Percentiles rank a stretch among this genome's conserved stretches.
phyloP scores from a whole-genome alignment of 2,888 invertebrate species.

The Pycnomerus fuliginosus region DNA sequence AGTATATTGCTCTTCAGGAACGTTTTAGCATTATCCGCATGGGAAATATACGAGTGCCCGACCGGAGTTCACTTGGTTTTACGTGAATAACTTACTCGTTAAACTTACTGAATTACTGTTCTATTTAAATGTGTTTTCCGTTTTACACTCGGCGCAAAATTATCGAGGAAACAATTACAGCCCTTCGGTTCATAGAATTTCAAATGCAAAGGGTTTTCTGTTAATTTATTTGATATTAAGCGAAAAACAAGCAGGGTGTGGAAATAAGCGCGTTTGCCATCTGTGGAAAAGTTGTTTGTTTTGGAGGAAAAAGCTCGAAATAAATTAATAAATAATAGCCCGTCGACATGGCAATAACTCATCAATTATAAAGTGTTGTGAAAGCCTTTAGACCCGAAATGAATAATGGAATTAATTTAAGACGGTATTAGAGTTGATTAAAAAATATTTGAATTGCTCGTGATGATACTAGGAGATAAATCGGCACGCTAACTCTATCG shows the following conservation, averaged over 20 bases:
- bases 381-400: background rate
- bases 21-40: constrained; percentile 25
- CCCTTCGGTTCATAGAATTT: constrained; percentile 2
- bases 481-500: constrained; percentile 7
- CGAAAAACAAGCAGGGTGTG: no score
- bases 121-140: background rate
- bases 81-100: constrained; percentile 15
- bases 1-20: constrained; percentile 22
- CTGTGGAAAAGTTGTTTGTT: background rate
- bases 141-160: background rate
- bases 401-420: constrained; percentile 13
- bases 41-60: constrained; percentile 22
- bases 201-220: no score
- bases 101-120: constrained; percentile 15
- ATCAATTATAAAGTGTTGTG: no score
- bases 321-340: background rate
- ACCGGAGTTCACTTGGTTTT: constrained; percentile 6
- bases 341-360: background rate
- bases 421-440: constrained; percentile 8
- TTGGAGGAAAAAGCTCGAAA: background rate
- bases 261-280: no score
- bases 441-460: constrained; percentile 16
- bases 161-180: background rate
- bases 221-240: no score
- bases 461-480: constrained; percentile 10